Evolutionary conservation across 2,113 vertebrate genomes (phyloP), one percentile per base, ranked within the genome.

Genomic region (Callaeas wilsoni): DNA sequence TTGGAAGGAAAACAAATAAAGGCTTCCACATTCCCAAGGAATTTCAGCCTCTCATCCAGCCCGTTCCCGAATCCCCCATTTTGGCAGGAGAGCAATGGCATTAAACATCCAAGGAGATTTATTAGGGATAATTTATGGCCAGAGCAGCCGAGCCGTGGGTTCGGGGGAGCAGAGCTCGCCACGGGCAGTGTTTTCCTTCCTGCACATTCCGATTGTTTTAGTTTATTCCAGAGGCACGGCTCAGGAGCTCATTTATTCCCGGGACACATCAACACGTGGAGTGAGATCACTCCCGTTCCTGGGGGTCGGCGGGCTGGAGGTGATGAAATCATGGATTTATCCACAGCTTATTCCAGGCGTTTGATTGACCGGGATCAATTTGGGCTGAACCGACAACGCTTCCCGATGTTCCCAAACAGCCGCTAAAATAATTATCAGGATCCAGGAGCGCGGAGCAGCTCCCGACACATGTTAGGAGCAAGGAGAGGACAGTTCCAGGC

Each of bases 191-290:
- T 99, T 99, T 98, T 98, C 95, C 98, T 98, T 98, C 97, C 98
- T 96, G 91, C 97, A 97, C 97, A 95, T 97, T 98, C 94, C 88
- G 97, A 98, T 98, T 98, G 98, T 98, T 98, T 97, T 94, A 97
- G 98, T 99, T 98, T 98, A 98, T 98, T 98, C 97, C 97, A 98
- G 98, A 97, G 98, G 98, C 98, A 98, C 69, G 98, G 98, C 98
- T 98, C 98, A 95, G 99, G 99, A 99, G 98, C 98, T 98, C 98
- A 98, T 98, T 98, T 98, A 98, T 99, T 98, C 98, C 76, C 11
- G 65, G 80, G 96, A 97, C 97, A 96, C 97, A 98, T 99, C 98
- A 98, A 98, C 97, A 97, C 97, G 80, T 98, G 60, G 90, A 82
- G 93, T 98, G 98, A 98, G 98, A 97, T 98, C 98, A 98, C 97